Percentiles rank a stretch among this genome's conserved stretches.
Conservation (phyloP, 2,888 invertebrate species). For the Cheilosia variabilis region DNA sequence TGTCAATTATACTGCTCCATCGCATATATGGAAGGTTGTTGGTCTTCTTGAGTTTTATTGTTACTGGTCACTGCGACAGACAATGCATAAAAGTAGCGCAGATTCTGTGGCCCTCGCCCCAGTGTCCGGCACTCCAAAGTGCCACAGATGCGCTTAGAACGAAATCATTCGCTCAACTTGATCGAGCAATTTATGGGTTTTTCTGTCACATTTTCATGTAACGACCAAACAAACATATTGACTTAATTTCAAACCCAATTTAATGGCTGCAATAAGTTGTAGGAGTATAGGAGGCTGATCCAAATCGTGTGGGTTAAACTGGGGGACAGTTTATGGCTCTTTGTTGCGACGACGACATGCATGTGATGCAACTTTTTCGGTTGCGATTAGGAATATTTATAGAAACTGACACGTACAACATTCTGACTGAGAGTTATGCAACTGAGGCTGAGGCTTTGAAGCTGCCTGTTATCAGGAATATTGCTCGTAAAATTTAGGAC, state of each 20-base stretch:
- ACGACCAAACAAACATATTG: constrained; percentile 8
- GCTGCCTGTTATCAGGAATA: no score
- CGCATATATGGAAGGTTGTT: no score
- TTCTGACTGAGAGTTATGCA: no score
- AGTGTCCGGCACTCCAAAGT: no score
- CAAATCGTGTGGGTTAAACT: constrained; percentile 41
- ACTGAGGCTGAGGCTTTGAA: no score
- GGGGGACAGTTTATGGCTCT: constrained; percentile 39
- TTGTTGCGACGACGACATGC: constrained; percentile 36
- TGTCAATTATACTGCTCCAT: constrained; percentile 35
- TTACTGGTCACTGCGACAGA: constrained; percentile 17
- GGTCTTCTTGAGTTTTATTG: no score
- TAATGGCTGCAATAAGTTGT: constrained; percentile 42
- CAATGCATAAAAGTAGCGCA: constrained; percentile 55
- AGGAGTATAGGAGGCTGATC: constrained; percentile 32
- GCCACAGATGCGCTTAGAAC: not conserved
- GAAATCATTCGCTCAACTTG: constrained; percentile 11
- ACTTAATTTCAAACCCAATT: constrained; percentile 53
- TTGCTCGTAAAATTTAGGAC: no score
- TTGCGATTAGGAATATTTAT: constrained; percentile 48
- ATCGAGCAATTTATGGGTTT: constrained; percentile 42
- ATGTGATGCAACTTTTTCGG: constrained; percentile 36
- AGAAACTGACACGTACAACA: constrained; percentile 5
- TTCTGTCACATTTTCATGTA: constrained; percentile 18
- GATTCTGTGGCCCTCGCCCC: constrained; percentile 27